phyloP scores from a whole-genome alignment of 2,888 invertebrate species.

The Cryptus viduatorius region DNA sequence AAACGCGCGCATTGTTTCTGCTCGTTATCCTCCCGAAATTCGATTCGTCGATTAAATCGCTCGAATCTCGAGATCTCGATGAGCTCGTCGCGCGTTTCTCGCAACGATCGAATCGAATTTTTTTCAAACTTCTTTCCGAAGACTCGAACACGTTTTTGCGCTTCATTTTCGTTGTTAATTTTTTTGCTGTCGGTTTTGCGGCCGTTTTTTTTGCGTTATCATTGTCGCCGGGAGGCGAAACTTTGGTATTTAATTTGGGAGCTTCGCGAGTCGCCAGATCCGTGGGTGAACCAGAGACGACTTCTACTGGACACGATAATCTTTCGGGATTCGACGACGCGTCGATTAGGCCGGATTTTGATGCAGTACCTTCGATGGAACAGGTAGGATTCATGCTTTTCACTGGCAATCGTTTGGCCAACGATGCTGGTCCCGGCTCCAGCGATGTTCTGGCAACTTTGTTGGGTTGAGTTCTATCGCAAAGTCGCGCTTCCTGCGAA shows the following conservation, averaged over 20 bases:
- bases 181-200: not conserved
- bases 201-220: not conserved
- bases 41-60: not conserved
- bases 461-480: slow-evolving; percentile 90
- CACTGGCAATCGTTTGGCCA: slow-evolving; percentile 82
- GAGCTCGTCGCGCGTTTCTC: not conserved
- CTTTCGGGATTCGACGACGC: not conserved
- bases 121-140: slow-evolving; percentile 4
- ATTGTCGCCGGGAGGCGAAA: not conserved
- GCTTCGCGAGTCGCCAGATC: slow-evolving; percentile 5
- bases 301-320: slow-evolving; percentile 9
- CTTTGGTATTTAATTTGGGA: not conserved
- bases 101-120: not conserved
- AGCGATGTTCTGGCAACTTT: slow-evolving; percentile 90
- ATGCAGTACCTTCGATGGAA: slow-evolving; percentile 82
- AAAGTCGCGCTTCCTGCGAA: slow-evolving; percentile 93
- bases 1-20: slow-evolving; percentile 21
- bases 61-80: slow-evolving; percentile 4
- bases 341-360: slow-evolving; percentile 40
- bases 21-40: slow-evolving; percentile 51
- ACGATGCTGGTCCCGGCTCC: slow-evolving; percentile 82
- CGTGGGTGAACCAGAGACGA: not conserved
- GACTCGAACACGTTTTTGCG: slow-evolving; percentile 6
- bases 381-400: slow-evolving; percentile 84
- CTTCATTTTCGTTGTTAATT: not conserved